phyloP scores from a whole-genome alignment of 2,888 invertebrate species.

The Mesopsocus fuscifrons region DNA sequence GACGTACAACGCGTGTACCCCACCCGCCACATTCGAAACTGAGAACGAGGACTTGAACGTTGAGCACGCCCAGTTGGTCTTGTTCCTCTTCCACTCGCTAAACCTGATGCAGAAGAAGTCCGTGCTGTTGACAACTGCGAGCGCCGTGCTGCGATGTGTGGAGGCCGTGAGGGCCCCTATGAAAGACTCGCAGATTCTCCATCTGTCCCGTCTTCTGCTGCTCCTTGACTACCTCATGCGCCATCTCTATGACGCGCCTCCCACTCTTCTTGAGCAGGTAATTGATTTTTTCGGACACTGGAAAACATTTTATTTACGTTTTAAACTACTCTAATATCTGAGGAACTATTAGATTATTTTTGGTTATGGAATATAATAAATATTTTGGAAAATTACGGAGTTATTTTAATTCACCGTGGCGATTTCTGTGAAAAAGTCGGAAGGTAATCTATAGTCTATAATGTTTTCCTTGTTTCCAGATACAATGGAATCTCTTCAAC shows the following conservation, averaged over 20 bases:
- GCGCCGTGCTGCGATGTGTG: constrained; percentile 47
- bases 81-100: constrained; percentile 86
- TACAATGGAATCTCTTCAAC: constrained; percentile 63
- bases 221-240: constrained; percentile 88
- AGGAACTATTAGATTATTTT: no score
- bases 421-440: no score
- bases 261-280: constrained; percentile 68
- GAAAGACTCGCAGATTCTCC: constrained; percentile 52
- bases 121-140: constrained; percentile 64
- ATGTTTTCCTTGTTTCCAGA: constrained; percentile 26
- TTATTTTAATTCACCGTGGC: no score
- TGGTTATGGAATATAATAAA: no score
- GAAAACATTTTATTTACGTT: no score
- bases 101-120: constrained; percentile 95
- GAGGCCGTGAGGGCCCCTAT: constrained; percentile 33
- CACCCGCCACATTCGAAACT: constrained; percentile 36
- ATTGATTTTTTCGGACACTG: constrained; percentile 13
- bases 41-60: constrained; percentile 83
- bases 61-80: constrained; percentile 81
- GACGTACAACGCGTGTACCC: constrained; percentile 63
- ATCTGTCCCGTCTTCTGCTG: constrained; percentile 64
- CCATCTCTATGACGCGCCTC: constrained; percentile 85
- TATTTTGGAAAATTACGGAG: no score
- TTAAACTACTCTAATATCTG: no score
- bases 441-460: no score